phyloP scores from a whole-genome alignment of 2,797 vertebrate species.

The Girardinus metallicus region DNA sequence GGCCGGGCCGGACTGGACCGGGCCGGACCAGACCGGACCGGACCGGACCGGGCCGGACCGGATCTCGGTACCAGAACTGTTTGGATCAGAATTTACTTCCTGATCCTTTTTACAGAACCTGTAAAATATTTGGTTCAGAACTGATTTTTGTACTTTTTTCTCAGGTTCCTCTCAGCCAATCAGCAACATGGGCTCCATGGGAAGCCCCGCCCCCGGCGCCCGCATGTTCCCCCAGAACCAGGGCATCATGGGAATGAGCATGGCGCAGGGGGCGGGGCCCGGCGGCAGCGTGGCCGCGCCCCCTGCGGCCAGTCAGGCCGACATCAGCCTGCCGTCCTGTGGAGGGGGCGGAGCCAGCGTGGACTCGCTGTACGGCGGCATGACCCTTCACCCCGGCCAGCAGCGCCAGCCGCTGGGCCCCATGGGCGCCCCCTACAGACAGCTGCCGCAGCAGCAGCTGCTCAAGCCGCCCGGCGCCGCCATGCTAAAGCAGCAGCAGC shows the following conservation, averaged over 20 bases:
- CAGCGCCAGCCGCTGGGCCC: conserved; percentile 83
- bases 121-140: too few species aligned
- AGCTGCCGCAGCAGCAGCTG: conserved; percentile 85
- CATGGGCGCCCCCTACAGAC: conserved; percentile 84
- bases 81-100: neutral
- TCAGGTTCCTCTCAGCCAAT: conserved; percentile 88
- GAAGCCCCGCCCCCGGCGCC: conserved; percentile 82
- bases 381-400: conserved; percentile 81
- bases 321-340: conserved; percentile 86
- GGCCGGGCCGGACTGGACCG: too few species aligned
- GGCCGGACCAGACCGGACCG: too few species aligned
- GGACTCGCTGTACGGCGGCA: conserved; percentile 86
- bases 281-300: conserved; percentile 67
- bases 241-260: conserved; percentile 87
- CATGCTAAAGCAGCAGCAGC: conserved; percentile 83
- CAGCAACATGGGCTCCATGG: conserved; percentile 84
- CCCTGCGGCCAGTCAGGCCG: conserved; percentile 82
- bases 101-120: neutral
- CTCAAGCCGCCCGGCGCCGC: conserved; percentile 85
- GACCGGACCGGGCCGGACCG: neutral
- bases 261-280: conserved; percentile 82
- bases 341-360: conserved; percentile 67
- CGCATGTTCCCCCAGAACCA: conserved; percentile 92
- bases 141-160: conserved; percentile 14
- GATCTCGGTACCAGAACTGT: neutral